Evolutionary conservation across 2,888 invertebrate species (phyloP).

Genomic region (Mactromeris polynyma): DNA sequence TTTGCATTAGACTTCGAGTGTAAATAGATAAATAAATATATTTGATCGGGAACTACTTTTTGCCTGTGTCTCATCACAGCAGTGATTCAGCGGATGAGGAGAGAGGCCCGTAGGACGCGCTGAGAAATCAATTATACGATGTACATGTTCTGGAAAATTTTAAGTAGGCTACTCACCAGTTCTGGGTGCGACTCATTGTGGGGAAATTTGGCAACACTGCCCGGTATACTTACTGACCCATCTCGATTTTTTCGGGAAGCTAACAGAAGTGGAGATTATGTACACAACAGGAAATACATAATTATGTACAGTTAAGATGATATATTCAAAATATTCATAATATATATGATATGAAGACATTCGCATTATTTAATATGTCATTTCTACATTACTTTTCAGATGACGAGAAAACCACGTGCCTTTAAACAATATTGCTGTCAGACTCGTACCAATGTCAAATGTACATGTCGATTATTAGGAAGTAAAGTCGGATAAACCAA

Average conservation of each 20-base stretch:
- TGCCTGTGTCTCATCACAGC: background rate
- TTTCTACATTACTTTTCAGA: too few relatives aligned
- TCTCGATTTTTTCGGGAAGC: background rate
- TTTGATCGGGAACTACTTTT: conserved; percentile 4
- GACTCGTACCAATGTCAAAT: too few relatives aligned
- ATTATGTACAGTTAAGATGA: background rate
- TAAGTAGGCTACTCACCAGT: background rate
- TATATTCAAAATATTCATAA: background rate
- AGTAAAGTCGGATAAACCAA: too few relatives aligned
- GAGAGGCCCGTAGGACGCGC: background rate
- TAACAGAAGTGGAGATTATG: background rate
- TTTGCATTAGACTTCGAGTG: background rate
- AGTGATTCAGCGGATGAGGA: conserved; percentile 1
- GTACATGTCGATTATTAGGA: too few relatives aligned
- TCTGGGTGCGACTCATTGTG: background rate
- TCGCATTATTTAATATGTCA: too few relatives aligned
- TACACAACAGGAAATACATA: background rate
- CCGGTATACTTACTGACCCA: background rate
- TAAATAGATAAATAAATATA: background rate
- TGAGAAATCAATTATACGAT: background rate
- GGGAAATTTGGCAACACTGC: background rate
- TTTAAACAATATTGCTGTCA: too few relatives aligned
- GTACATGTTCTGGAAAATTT: background rate
- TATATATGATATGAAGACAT: too few relatives aligned
- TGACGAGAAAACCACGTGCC: too few relatives aligned